Evolutionary conservation across 2,113 vertebrate genomes (phyloP), one percentile per base, ranked within the genome.

Genomic region (Dermatemys mawii): DNA sequence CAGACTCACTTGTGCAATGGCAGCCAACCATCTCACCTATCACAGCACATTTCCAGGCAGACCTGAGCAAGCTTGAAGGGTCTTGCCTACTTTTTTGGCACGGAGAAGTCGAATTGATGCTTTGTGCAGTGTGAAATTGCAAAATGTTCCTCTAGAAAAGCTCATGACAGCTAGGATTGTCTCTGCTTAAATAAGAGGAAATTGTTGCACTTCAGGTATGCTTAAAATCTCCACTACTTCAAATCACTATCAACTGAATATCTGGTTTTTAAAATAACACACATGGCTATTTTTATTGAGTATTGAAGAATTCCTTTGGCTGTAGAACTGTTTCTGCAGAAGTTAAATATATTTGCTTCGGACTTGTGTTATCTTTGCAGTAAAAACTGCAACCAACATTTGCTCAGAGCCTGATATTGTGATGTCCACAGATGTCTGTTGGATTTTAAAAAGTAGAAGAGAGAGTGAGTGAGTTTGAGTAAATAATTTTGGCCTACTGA

Each of bases 41-140:
- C 81, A 89, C 2, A 70, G 70, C 80, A 84, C 0, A 85, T 82
- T 94, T 82, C 5, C 38, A n/a, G 60, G 73, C 60, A 53, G 82
- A 88, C 73, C 90, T 93, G 83, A 83, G 79, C 8, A 75, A 92
- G 41, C 46, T 83, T 90, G 70, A 78, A 85, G 80, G 63, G 5
- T 53, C 81, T 86, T 91, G 55, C 21, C 80, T 80, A 1, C 38
- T 46, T 67, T 60, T 41, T 49, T 79, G 14, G 46, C 0, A 0
- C 41, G 55, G 9, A 24, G 57, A 41, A 93, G 54, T 63, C 67
- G 53, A 35, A 8, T 46, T 87, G 9, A 1, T 2, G 78, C 46
- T 8, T 55, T 50, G 22, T 81, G 89, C 4, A 11, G 0, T 81
- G 44, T 27, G 73, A 76, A 85, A 82, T 54, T 27, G 57, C 38